phyloP scores from a whole-genome alignment of 2,797 vertebrate species.

The Rhinophrynus dorsalis region DNA sequence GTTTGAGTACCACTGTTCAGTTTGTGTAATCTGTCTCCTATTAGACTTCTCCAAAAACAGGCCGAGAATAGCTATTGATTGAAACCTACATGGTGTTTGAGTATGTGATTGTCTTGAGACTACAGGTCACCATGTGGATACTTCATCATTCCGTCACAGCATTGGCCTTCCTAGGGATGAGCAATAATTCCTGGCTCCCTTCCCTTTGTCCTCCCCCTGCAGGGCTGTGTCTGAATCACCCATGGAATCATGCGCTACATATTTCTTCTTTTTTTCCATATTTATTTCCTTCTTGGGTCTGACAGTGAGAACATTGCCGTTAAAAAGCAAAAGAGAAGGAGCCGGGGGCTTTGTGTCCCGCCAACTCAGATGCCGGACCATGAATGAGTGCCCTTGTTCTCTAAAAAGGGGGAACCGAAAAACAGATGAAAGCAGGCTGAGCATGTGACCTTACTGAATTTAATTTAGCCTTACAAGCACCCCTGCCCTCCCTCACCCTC shows the following conservation, averaged over 20 bases:
- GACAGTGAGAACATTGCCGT: constrained; percentile 42
- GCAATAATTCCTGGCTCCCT: constrained; percentile 11
- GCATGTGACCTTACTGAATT: constrained; percentile 48
- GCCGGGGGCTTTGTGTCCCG: constrained; percentile 44
- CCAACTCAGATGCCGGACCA: constrained; percentile 44
- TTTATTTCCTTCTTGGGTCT: constrained; percentile 38
- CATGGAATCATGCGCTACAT: constrained; percentile 47
- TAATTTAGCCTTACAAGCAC: constrained; percentile 47
- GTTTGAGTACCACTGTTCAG: no score
- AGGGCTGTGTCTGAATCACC: constrained; percentile 36
- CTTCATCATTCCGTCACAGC: background rate
- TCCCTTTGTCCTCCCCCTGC: constrained; percentile 32
- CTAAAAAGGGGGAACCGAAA: constrained; percentile 37
- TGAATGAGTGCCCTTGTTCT: constrained; percentile 42
- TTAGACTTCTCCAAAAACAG: background rate
- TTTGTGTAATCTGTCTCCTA: background rate
- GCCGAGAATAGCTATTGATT: background rate
- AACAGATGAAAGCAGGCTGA: constrained; percentile 47
- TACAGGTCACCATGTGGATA: constrained; percentile 7
- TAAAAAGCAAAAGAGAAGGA: constrained; percentile 38
- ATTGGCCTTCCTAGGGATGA: constrained; percentile 14
- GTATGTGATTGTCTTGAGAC: constrained; percentile 6
- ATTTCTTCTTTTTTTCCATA: constrained; percentile 48
- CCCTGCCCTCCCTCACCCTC: constrained; percentile 37
- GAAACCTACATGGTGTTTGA: background rate